Conservation (phyloP, 2,888 invertebrate genomes). For the Rhagonycha fulva region DNA sequence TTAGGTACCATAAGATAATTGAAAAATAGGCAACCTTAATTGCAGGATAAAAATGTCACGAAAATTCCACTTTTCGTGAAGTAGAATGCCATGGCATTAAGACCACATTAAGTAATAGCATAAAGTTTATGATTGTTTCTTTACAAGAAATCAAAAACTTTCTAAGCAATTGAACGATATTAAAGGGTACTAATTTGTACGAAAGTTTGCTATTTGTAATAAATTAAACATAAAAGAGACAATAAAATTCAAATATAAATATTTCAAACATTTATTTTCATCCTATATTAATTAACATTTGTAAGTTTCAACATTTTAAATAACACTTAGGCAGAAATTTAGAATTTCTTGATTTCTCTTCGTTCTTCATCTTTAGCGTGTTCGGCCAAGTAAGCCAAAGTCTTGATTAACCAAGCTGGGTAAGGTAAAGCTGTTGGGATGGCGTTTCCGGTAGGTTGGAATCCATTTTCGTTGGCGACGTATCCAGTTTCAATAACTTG, state of each 20-base stretch:
- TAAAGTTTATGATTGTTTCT: background rate
- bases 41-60: background rate
- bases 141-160: background rate
- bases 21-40: background rate
- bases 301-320: no score
- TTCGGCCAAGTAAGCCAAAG: constrained; percentile 67
- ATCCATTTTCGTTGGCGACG: constrained; percentile 71
- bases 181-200: background rate
- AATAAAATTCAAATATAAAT: background rate
- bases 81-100: no score
- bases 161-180: background rate
- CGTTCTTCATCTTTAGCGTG: constrained; percentile 52
- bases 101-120: background rate
- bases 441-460: constrained; percentile 60
- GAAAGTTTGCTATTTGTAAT: background rate
- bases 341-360: background rate
- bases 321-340: background rate
- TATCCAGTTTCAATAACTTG: constrained; percentile 61
- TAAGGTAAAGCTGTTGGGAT: constrained; percentile 66
- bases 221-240: background rate
- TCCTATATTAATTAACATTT: background rate
- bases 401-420: constrained; percentile 71
- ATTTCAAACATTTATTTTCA: background rate
- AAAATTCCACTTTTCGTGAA: background rate
- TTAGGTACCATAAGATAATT: background rate